These are phyloP conservation scores for Automeris io DNA, from an alignment of 2,888 invertebrate species.

Conservation along the genomic window DNA sequence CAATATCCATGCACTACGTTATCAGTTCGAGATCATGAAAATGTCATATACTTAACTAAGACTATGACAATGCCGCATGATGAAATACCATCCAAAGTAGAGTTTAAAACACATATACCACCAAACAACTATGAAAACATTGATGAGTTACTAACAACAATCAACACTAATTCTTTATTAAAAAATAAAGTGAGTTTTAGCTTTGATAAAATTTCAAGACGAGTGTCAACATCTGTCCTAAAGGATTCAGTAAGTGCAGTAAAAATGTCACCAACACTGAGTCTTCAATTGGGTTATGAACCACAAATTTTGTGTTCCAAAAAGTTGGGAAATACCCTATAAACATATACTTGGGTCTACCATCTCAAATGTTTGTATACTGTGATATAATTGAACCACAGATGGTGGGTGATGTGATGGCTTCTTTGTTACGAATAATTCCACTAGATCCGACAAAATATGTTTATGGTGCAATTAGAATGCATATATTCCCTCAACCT, in stretches of 20 bases:
- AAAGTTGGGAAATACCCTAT: slow-evolving; percentile 14
- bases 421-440: slow-evolving; percentile 18
- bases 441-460: slow-evolving; percentile 13
- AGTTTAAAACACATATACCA: slow-evolving; percentile 18
- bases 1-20: slow-evolving; percentile 17
- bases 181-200: slow-evolving; percentile 14
- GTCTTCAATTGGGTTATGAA: slow-evolving; percentile 20
- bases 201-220: slow-evolving; percentile 12
- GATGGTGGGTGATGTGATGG: slow-evolving; percentile 19
- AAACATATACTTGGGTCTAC: slow-evolving; percentile 7
- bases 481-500: slow-evolving; percentile 16
- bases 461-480: slow-evolving; percentile 21
- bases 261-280: slow-evolving; percentile 10
- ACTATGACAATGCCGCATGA: slow-evolving; percentile 10
- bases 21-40: slow-evolving; percentile 19
- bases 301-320: slow-evolving; percentile 14
- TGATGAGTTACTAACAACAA: slow-evolving; percentile 13
- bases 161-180: slow-evolving; percentile 17
- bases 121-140: slow-evolving; percentile 18
- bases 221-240: not conserved
- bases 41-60: slow-evolving; percentile 13
- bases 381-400: slow-evolving; percentile 16
- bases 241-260: slow-evolving; percentile 4
- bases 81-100: slow-evolving; percentile 8
- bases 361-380: slow-evolving; percentile 16